phyloP scores from a whole-genome alignment of 2,113 vertebrate species.

The Apaloderma vittatum region DNA sequence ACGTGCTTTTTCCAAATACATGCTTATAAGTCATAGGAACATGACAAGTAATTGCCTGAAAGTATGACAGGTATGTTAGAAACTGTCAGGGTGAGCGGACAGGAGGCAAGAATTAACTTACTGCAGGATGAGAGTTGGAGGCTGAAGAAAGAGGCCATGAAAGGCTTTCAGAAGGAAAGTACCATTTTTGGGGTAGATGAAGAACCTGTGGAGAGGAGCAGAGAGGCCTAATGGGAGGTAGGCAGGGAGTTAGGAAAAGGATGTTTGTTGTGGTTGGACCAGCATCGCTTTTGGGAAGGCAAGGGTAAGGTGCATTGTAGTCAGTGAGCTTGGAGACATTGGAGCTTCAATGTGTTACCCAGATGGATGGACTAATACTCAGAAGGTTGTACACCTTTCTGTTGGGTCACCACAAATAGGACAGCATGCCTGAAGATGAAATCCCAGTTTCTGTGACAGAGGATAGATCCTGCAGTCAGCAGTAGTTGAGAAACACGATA shows the following conservation, averaged over 20 bases:
- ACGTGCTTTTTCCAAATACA: background rate
- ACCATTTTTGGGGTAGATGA: background rate
- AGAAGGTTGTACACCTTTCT: background rate
- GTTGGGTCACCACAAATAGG: background rate
- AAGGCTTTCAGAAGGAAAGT: background rate
- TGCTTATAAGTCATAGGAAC: background rate
- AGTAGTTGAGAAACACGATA: background rate
- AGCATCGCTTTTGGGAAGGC: rapidly evolving
- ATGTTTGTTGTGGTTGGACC: background rate
- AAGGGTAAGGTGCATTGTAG: background rate
- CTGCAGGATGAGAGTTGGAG: background rate
- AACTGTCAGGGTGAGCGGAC: background rate
- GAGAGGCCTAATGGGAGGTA: background rate
- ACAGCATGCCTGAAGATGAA: background rate
- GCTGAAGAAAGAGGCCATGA: background rate
- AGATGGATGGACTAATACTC: background rate
- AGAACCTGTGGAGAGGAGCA: background rate
- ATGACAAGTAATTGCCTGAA: rapidly evolving
- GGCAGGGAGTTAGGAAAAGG: background rate
- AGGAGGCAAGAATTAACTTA: background rate
- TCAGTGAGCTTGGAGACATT: background rate
- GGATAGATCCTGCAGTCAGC: background rate
- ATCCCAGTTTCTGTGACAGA: background rate
- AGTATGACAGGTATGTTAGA: background rate
- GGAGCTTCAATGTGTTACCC: background rate